Evolutionary conservation across 2,113 vertebrate genomes (phyloP).

Genomic region (Morphnarchus princeps): DNA sequence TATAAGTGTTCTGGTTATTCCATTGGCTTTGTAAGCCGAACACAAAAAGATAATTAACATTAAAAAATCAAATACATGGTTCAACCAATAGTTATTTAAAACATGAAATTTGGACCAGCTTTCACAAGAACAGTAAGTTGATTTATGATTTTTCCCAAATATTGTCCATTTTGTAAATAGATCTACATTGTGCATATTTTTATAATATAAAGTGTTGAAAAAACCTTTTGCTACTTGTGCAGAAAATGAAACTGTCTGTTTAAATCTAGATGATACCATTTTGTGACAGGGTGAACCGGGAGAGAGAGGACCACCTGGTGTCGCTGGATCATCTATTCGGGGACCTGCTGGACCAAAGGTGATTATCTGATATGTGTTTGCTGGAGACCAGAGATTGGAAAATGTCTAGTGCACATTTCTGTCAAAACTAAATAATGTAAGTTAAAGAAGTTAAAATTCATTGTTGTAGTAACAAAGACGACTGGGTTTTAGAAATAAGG

Average conservation of each 20-base stretch:
- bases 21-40: not conserved
- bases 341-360: constrained; percentile 74
- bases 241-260: not conserved
- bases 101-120: not conserved
- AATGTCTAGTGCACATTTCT: not conserved
- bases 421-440: not conserved
- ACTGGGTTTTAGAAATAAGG: not conserved
- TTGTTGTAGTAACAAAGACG: not conserved
- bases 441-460: not conserved
- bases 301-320: constrained; percentile 52
- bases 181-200: not conserved
- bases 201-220: not conserved
- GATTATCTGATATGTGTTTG: not conserved
- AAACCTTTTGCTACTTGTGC: not conserved
- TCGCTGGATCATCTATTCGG: constrained; percentile 50
- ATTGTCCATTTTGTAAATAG: not conserved
- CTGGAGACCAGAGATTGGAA: not conserved
- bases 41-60: not conserved
- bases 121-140: not conserved
- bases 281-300: constrained; percentile 64
- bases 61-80: not conserved
- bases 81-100: not conserved
- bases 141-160: not conserved
- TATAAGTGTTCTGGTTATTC: not conserved
- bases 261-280: not conserved